Base-by-base conservation (phyloP, 2,113 vertebrate species). In the Rhizomys pruinosus region DNA sequence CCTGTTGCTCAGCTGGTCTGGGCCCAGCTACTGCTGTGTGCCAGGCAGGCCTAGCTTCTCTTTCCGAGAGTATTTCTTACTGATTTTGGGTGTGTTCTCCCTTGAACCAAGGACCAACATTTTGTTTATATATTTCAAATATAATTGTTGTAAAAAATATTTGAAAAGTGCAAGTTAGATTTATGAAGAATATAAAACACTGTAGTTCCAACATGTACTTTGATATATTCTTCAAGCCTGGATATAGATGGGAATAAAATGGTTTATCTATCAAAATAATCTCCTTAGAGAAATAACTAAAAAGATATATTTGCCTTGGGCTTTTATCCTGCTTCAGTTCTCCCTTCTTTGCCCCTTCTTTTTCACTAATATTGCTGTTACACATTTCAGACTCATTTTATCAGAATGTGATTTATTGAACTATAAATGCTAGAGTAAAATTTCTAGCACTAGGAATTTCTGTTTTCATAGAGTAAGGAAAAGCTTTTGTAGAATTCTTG, bases 401-500 rank as follows among this genome's bases (percentile, higher is more conserved):
- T 92, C 72, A 94, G 55, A 92, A 94, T 71, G 42, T 89, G 66
- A 89, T 68, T 91, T 73, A 19, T 87, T 91, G 78, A 39, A 78
- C 44, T 90, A 2, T 84, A 37, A 89, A 77, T 90, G 59, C 61
- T 22, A 57, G n/a, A 92, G 32, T n/a, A 76, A 42, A 91, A 69
- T 90, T 89, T 27, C 57, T 16, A 92, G 44, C 52, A 29, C 61
- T 34, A 87, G 44, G 64, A 90, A 68, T 92, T 93, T 57, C 86
- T 76, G 57, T 57, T 87, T 76, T 87, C 73, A 15, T 68, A 86
- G 37, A 74, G 11, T 82, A 15, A 93, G 17, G 23, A 61, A 92
- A 69, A 71, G 6, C 9, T 81, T 64, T 55, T 74, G 7, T 32
- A 32, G 39, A 87, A 73, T 39, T 55, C 77, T 85, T 91, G n/a